These are phyloP conservation scores for Halocynthia roretzi DNA, from an alignment of 23 tunicate genomes.

Conservation along the genomic window DNA sequence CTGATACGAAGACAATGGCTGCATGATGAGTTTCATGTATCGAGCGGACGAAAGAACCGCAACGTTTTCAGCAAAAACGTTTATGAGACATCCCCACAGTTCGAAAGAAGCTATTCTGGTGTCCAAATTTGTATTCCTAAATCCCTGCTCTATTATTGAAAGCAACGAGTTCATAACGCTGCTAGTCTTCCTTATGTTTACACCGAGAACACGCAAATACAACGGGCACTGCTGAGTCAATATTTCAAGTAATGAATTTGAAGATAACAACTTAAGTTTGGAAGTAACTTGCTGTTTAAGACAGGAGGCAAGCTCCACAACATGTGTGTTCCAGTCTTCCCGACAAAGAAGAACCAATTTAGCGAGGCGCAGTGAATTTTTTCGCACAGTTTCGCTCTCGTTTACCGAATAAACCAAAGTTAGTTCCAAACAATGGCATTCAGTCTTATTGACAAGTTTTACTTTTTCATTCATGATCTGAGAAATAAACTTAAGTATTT, in stretches of 20 bases:
- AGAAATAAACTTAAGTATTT: too few relatives aligned
- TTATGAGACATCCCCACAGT: slow-evolving; percentile 48
- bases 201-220: slow-evolving; percentile 45
- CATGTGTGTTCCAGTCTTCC: too few relatives aligned
- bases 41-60: slow-evolving; percentile 49
- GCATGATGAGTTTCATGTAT: slow-evolving; percentile 48
- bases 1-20: slow-evolving; percentile 39
- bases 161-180: slow-evolving; percentile 40
- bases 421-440: too few relatives aligned
- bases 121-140: slow-evolving; percentile 29
- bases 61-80: slow-evolving; percentile 34
- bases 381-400: too few relatives aligned
- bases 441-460: too few relatives aligned
- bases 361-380: too few relatives aligned
- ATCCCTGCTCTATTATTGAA: slow-evolving; percentile 53
- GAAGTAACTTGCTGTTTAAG: too few relatives aligned
- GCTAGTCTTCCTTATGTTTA: slow-evolving; percentile 43
- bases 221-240: slow-evolving; percentile 35
- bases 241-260: slow-evolving; percentile 23
- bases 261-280: too few relatives aligned
- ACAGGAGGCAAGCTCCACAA: too few relatives aligned
- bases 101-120: slow-evolving; percentile 40
- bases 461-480: too few relatives aligned
- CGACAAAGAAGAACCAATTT: too few relatives aligned
- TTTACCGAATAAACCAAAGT: too few relatives aligned